Conservation (phyloP, 2,888 invertebrate species). For the Onchidella celtica region DNA sequence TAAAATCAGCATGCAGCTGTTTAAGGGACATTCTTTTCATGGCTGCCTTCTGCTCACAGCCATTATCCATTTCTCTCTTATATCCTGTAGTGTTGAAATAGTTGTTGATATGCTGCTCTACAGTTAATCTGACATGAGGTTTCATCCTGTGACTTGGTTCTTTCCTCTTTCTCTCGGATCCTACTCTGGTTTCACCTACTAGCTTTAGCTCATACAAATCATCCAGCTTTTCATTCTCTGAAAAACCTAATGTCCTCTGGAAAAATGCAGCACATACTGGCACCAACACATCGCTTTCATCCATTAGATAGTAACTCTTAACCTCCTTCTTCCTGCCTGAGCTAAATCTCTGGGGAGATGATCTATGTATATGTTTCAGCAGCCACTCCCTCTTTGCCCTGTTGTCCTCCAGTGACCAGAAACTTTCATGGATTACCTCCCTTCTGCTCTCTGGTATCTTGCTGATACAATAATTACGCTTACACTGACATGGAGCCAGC, state of each 20-base stretch:
- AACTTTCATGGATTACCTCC: not conserved
- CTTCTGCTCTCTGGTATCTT: constrained; percentile 1
- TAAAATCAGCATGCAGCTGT: not conserved
- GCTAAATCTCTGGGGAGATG: not conserved
- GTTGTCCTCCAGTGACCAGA: not conserved
- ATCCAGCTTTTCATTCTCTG: not conserved
- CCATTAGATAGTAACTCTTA: not conserved
- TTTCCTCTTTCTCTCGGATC: not conserved
- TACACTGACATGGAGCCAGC: not conserved
- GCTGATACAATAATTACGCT: not conserved
- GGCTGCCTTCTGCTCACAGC: not conserved
- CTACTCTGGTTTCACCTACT: no score
- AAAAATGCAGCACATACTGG: constrained; percentile 26
- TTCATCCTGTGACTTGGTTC: not conserved
- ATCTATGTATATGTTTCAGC: not conserved
- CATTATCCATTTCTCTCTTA: not conserved
- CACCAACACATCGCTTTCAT: not conserved
- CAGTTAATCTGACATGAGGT: not conserved
- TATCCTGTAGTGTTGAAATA: not conserved
- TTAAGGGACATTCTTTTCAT: not conserved
- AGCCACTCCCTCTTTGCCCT: not conserved
- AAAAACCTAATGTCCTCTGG: constrained; percentile 8
- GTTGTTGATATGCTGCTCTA: not conserved
- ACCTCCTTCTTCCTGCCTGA: not conserved
- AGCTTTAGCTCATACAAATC: not conserved